Percentiles rank a stretch among this genome's conserved stretches.
These are phyloP conservation scores for Resseliella maxima DNA, from an alignment of 2,888 invertebrate species.

Conservation along the genomic window DNA sequence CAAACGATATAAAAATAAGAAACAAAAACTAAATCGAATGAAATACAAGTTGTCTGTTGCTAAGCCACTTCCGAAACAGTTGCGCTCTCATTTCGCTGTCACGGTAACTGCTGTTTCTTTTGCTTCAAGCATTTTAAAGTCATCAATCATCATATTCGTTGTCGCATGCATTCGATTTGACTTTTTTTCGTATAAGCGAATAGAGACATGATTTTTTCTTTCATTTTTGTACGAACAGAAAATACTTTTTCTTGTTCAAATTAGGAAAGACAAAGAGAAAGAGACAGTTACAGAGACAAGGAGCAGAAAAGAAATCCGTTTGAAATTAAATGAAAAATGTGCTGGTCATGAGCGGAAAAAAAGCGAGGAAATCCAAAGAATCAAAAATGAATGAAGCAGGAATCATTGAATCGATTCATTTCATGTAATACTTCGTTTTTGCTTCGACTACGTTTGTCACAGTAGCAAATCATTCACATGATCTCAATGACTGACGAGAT, in stretches of 20 bases:
- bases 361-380: too few species aligned
- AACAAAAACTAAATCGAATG: neutral
- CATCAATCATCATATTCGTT: constrained; percentile 26
- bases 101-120: neutral
- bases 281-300: too few species aligned
- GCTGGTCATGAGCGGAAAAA: neutral
- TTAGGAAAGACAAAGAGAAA: too few species aligned
- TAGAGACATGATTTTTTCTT: too few species aligned
- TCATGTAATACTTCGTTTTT: neutral
- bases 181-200: neutral
- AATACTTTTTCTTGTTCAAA: too few species aligned
- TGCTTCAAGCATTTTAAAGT: neutral
- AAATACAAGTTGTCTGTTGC: constrained; percentile 7
- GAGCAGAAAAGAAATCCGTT: neutral
- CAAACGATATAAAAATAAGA: neutral
- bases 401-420: neutral
- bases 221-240: too few species aligned
- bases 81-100: constrained; percentile 36
- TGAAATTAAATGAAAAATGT: neutral
- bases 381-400: too few species aligned
- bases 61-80: constrained; percentile 48
- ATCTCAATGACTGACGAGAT: neutral
- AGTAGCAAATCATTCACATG: neutral
- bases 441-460: neutral
- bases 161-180: neutral